Percentiles rank a stretch among this genome's conserved stretches.
These are phyloP conservation scores for Anomalospiza imberbis DNA, from an alignment of 2,797 vertebrate genomes.

Conservation along the genomic window DNA sequence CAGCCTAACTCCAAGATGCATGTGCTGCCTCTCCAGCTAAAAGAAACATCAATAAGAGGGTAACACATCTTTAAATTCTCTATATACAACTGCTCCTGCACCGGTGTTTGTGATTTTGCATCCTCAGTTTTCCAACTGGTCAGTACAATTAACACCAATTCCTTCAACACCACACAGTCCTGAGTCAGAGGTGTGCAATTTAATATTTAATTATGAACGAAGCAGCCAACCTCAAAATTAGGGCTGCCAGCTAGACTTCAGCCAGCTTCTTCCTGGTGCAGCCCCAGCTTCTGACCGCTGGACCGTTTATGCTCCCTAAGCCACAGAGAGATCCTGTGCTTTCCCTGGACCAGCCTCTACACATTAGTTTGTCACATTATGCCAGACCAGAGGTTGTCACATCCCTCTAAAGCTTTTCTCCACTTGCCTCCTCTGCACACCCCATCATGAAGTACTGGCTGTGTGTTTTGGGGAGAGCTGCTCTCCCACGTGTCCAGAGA, in stretches of 20 bases:
- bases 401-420: background rate
- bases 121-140: background rate
- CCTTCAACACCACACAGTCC: background rate
- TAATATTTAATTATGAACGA: background rate
- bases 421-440: background rate
- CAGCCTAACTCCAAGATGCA: background rate
- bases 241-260: slow-evolving; percentile 13
- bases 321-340: background rate
- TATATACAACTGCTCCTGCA: background rate
- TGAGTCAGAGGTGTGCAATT: background rate
- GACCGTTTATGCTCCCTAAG: background rate
- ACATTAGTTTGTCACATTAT: rapidly evolving
- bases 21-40: background rate
- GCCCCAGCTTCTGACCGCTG: background rate
- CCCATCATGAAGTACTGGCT: background rate
- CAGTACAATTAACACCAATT: background rate
- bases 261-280: background rate
- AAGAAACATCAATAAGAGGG: background rate
- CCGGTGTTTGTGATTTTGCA: background rate
- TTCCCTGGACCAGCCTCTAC: background rate
- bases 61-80: background rate
- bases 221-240: slow-evolving; percentile 31
- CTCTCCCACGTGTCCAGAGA: background rate
- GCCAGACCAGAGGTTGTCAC: background rate
- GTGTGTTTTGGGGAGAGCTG: background rate